Evolutionary conservation across 2,113 vertebrate genomes (phyloP), one percentile per base, ranked within the genome.

Genomic region (Regulus satrapa): DNA sequence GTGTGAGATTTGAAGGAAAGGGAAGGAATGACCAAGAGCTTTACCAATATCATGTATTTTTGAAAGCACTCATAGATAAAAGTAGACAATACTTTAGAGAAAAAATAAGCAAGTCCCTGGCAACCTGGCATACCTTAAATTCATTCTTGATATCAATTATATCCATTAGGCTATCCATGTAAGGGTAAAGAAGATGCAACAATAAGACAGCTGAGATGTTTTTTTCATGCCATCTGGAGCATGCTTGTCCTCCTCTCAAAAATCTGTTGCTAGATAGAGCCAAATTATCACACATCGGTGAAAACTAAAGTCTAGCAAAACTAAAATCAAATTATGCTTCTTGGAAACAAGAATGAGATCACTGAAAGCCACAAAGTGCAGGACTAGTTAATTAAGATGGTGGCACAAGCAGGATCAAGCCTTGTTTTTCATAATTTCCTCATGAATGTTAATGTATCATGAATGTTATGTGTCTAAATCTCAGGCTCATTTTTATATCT

Each of bases 211-310:
- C 41, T 86, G 90, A 94, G 46, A 49, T 76, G 86, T 94, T 97
- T 93, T 96, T 94, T 85, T 73, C 29, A 18, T 94, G 40, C 95
- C 88, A 84, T 97, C 91, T 97, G 94, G 82, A 92, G 10, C 63
- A 69, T 28, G 43, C 85, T 92, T 80, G 45, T 95, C 79, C 46
- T 94, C 79, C 75, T 88, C 91, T 90, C 82, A 91, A 92, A 95
- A 96, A 93, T 94, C 91, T 96, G 94, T 93, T 96, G 71, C 71
- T 92, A 74, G 85, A 80, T 92, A 77, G 79, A 94, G 88, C 95
- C 88, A 95, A 82, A 90, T 92, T 93, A 88, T 96, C 82, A 86
- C 88, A 90, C 72, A 90, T 80, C 83, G 73, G 63, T 86, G 94
- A 69, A 90, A 93, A 77, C 66, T 73, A 41, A 85, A 94, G 92